These are phyloP conservation scores for Leptodactylus fallax DNA, from an alignment of 2,797 vertebrate species.

Conservation along the genomic window DNA sequence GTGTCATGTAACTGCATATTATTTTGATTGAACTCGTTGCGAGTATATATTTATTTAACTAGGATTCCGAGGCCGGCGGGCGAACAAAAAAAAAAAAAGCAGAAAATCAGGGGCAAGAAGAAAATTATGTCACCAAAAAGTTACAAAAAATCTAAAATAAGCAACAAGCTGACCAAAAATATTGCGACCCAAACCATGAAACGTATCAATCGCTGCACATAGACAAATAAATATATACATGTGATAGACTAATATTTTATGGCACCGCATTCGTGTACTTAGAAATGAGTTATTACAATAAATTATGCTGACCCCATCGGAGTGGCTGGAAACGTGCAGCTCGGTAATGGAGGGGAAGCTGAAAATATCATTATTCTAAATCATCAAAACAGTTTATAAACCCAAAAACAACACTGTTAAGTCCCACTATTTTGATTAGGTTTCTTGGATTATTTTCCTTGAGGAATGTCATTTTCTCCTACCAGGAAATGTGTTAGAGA, in stretches of 20 bases:
- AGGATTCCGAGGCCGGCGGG: conserved; percentile 5
- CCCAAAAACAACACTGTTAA: conserved; percentile 51
- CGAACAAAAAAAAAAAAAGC: background rate
- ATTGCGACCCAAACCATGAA: background rate
- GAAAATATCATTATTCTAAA: conserved; percentile 51
- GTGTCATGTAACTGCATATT: conserved; percentile 55
- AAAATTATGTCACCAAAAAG: conserved; percentile 32
- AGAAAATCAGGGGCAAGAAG: background rate
- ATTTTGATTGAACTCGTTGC: conserved; percentile 45
- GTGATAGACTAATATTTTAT: conserved; percentile 29
- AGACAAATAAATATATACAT: conserved; percentile 29
- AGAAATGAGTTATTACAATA: conserved; percentile 44
- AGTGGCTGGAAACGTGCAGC: conserved; percentile 4
- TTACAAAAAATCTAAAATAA: background rate
- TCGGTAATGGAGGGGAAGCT: conserved; percentile 20
- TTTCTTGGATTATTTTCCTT: conserved; percentile 39
- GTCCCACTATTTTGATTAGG: conserved; percentile 39
- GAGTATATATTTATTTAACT: conserved; percentile 48
- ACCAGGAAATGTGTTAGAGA: conserved; percentile 41
- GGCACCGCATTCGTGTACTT: conserved; percentile 22
- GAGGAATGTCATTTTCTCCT: conserved; percentile 33
- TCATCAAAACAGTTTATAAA: conserved; percentile 38
- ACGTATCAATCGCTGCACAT: background rate
- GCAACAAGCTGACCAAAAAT: conserved; percentile 1
- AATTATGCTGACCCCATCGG: conserved; percentile 52